phyloP scores from a whole-genome alignment of 2,888 invertebrate species.

The Caenorhabditis wallacei region DNA sequence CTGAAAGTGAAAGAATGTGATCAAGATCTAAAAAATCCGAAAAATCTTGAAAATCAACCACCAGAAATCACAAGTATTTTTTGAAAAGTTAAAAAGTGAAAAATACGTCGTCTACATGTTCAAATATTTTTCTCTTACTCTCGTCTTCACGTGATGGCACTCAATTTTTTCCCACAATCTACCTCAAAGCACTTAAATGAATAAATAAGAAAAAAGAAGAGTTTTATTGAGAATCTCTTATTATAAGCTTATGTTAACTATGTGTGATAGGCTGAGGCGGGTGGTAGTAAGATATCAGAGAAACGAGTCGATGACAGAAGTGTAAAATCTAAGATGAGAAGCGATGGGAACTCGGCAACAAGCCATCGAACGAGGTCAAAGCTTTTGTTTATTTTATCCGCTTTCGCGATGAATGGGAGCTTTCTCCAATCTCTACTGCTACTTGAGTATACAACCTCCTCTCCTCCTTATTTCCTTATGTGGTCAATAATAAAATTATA shows the following conservation, averaged over 20 bases:
- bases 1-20: background rate
- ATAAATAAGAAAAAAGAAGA: conserved; percentile 17
- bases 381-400: conserved; percentile 57
- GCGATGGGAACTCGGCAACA: conserved; percentile 32
- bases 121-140: conserved; percentile 51
- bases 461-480: background rate
- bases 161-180: conserved; percentile 33
- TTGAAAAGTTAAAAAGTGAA: conserved; percentile 20
- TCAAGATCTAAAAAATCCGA: background rate
- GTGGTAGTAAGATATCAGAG: conserved; percentile 39
- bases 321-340: conserved; percentile 52
- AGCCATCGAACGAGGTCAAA: conserved; percentile 49
- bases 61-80: conserved; percentile 40
- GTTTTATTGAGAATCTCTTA: background rate
- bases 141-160: conserved; percentile 22
- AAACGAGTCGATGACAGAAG: conserved; percentile 34
- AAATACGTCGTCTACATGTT: conserved; percentile 55
- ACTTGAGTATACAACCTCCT: conserved; percentile 33
- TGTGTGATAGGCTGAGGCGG: background rate
- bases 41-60: conserved; percentile 15
- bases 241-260: conserved; percentile 23
- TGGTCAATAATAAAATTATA: background rate
- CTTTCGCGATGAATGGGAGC: conserved; percentile 21
- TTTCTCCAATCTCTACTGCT: conserved; percentile 17
- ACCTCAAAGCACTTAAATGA: conserved; percentile 22